Conservation (phyloP, 1,140 invertebrate species). For the Microplitis mediator region DNA sequence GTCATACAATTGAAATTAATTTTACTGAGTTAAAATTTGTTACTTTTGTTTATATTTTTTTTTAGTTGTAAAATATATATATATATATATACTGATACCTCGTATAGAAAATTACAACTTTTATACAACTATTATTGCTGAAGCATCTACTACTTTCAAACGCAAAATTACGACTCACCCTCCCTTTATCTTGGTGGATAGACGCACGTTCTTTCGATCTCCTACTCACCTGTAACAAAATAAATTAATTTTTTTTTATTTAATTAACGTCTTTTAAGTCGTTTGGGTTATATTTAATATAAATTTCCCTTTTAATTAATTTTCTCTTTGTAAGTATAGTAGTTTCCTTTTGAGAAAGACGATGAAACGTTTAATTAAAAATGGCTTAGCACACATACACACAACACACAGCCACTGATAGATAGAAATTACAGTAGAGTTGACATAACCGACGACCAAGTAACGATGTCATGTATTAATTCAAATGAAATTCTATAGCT, state of each 20-base stretch:
- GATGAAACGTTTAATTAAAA: slow-evolving; percentile 15
- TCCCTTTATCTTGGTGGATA: slow-evolving; percentile 43
- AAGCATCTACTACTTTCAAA: slow-evolving; percentile 20
- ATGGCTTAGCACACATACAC: slow-evolving; percentile 4
- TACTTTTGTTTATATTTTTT: not conserved
- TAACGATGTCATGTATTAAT: too few relatives aligned
- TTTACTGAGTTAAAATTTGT: not conserved
- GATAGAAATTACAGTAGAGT: not conserved
- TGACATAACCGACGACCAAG: too few relatives aligned
- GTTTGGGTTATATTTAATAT: not conserved
- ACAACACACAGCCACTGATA: not conserved
- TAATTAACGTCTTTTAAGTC: not conserved
- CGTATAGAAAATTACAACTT: too few relatives aligned
- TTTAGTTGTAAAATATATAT: not conserved
- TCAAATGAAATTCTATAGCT: too few relatives aligned
- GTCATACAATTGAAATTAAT: not conserved
- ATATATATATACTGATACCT: too few relatives aligned
- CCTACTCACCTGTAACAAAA: slow-evolving; percentile 55
- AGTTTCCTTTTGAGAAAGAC: not conserved
- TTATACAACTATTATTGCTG: too few relatives aligned
- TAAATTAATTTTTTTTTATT: slow-evolving; percentile 15
- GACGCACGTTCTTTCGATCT: slow-evolving; percentile 48
- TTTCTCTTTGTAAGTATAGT: not conserved
- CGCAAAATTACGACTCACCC: slow-evolving; percentile 46
- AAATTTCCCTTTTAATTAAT: slow-evolving; percentile 2